Evolutionary conservation across 2,888 invertebrate genomes (phyloP).

Genomic region (Dryobotodes eremita): DNA sequence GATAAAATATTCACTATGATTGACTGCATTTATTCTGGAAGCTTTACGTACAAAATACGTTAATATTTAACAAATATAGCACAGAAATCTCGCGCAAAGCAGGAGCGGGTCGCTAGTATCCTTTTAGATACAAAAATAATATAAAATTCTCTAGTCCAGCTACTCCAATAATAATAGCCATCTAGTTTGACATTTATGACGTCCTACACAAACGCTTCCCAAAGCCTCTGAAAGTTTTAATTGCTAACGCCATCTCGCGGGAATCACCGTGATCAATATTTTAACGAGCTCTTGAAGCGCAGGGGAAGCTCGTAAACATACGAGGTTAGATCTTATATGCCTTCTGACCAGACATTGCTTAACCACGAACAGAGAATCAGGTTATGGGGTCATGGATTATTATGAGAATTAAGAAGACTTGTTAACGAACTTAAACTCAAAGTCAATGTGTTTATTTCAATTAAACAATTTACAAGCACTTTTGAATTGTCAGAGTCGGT

Average conservation of each 20-base stretch:
- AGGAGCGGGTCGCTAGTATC: too few species aligned
- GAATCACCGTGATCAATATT: slow-evolving; percentile 53
- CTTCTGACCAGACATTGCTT: slow-evolving; percentile 39
- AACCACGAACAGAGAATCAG: slow-evolving; percentile 9
- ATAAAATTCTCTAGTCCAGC: not conserved
- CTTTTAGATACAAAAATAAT: not conserved
- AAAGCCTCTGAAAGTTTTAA: slow-evolving; percentile 55
- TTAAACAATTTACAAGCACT: too few species aligned
- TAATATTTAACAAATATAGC: not conserved
- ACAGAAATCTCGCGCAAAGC: not conserved
- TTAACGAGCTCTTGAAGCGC: slow-evolving; percentile 49
- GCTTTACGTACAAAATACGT: not conserved
- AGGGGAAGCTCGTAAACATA: slow-evolving; percentile 39
- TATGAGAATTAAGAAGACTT: not conserved
- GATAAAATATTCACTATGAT: not conserved
- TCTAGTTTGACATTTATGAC: slow-evolving; percentile 26
- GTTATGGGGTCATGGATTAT: not conserved
- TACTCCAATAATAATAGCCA: not conserved
- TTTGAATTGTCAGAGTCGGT: too few species aligned
- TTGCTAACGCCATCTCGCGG: slow-evolving; percentile 46
- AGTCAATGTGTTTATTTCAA: too few species aligned
- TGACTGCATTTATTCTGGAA: not conserved
- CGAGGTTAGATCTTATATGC: slow-evolving; percentile 27
- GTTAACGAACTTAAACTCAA: not conserved
- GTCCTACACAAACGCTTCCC: slow-evolving; percentile 38